These are phyloP conservation scores for Poecilia latipinna DNA, from an alignment of 2,113 vertebrate species.

Conservation along the genomic window DNA sequence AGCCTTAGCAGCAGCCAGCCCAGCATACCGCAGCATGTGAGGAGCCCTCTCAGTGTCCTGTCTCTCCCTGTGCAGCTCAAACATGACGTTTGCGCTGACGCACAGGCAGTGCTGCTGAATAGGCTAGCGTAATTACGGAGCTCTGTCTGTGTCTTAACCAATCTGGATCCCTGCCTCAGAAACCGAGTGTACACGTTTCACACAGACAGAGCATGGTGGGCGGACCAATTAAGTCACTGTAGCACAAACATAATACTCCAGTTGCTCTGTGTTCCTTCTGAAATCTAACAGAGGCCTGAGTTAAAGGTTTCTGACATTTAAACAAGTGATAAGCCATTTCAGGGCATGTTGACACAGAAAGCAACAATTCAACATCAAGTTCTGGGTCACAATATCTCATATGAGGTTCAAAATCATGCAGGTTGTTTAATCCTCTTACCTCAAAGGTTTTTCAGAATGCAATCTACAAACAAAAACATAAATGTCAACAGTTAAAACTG, in stretches of 20 bases:
- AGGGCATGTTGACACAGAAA: conserved; percentile 26
- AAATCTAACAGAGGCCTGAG: conserved; percentile 19
- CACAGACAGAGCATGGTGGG: conserved; percentile 29
- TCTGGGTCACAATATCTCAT: neutral
- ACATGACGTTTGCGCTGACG: conserved; percentile 73
- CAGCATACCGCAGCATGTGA: conserved; percentile 23
- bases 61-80: conserved; percentile 45
- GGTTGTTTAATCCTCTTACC: neutral
- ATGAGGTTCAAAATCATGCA: neutral
- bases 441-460: too few species aligned
- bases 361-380: neutral
- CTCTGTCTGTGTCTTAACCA: conserved; percentile 56
- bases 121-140: conserved; percentile 67
- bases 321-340: conserved; percentile 15
- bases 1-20: conserved; percentile 7
- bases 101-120: conserved; percentile 69
- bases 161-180: conserved; percentile 57
- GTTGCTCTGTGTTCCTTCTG: conserved; percentile 12
- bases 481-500: neutral
- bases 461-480: neutral
- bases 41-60: conserved; percentile 22
- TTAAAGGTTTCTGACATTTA: conserved; percentile 35
- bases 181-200: conserved; percentile 12
- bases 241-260: conserved; percentile 46
- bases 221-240: conserved; percentile 51